Evolutionary conservation across 2,888 invertebrate genomes (phyloP), one percentile per base, ranked within the genome.

Genomic region (Drosophila antonietae): DNA sequence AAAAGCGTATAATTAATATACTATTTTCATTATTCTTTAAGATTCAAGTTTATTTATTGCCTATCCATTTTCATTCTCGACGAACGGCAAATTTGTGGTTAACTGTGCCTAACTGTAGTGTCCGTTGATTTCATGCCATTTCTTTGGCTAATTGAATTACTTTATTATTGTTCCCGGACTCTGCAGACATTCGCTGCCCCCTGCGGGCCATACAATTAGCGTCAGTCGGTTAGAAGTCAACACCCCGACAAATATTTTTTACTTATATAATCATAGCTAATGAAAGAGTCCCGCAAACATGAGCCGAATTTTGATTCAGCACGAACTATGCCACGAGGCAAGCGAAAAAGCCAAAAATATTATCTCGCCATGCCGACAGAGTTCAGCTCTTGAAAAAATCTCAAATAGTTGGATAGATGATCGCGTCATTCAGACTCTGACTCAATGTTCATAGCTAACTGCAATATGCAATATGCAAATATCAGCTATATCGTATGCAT

Each of bases 261-360:
- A 64, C 74, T 88, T 88, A 85, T 84, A 85, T 88, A 83, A 83
- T 85, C 76, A 65, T 53, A 62, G 73, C 71, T 83, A 82, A 83
- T 87, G 68, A 80, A 75, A 69, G 39, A 65, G 67, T 65, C 60
- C 62, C 67, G 58, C 58, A 60, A 66, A 53, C 71, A 68, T 74
- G 78, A 70, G 70, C 68, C 67, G 62, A 80, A 66, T 57, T 53
- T 53, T 37, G 39, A 53, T 53, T 49, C 39, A 77, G 71, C 77
- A 82, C 85, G 80, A 88, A 73, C 77, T 65, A 62, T 69, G 80
- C 71, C 82, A 65, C 65, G 20, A 72, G 77, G 63, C 75, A 15
- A 41, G n/a, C 41, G n/a, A 41, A 41, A 41, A 66, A 53, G 39
- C 18, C 28, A 20, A 23, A 58, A 55, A 18, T 47, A 28, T 47